A percentile compares a stretch with the other conserved stretches of the same genome.
Evolutionary conservation across 2,113 vertebrate genomes (phyloP).

Genomic region (Dipodomys spectabilis): DNA sequence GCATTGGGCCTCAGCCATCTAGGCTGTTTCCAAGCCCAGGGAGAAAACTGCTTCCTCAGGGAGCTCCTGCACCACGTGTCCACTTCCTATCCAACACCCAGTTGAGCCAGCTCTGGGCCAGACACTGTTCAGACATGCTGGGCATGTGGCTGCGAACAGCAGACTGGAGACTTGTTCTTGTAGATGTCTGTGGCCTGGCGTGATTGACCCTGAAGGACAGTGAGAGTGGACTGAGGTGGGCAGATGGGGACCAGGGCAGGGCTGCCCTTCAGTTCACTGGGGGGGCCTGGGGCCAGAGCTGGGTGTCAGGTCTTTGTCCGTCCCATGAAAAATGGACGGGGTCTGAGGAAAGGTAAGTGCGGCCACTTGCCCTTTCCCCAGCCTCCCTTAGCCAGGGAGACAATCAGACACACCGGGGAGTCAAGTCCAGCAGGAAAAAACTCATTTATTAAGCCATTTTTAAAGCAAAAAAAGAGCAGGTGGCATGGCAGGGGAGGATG

Average conservation of each 20-base stretch:
- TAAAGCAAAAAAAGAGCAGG: too few relatives aligned
- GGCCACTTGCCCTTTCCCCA: too few relatives aligned
- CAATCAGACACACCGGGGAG: too few relatives aligned
- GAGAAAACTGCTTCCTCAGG: neutral
- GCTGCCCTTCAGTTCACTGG: too few relatives aligned
- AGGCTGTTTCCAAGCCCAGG: neutral
- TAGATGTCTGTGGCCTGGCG: rapidly evolving
- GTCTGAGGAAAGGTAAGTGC: too few relatives aligned
- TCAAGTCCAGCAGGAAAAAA: too few relatives aligned
- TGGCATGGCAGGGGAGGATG: too few relatives aligned
- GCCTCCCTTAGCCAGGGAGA: too few relatives aligned
- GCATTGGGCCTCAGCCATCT: neutral
- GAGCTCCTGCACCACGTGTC: neutral
- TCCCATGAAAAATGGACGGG: too few relatives aligned
- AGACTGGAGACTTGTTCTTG: neutral
- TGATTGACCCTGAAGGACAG: neutral
- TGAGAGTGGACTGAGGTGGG: neutral
- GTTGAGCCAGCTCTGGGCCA: neutral
- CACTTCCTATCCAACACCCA: neutral
- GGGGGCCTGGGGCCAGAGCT: neutral
- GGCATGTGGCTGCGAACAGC: neutral
- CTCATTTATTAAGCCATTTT: too few relatives aligned
- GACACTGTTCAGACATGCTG: neutral
- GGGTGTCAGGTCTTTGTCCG: too few relatives aligned
- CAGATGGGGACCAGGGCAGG: neutral